Conservation (phyloP, 1,140 invertebrate species). For the Aricia agestis region DNA sequence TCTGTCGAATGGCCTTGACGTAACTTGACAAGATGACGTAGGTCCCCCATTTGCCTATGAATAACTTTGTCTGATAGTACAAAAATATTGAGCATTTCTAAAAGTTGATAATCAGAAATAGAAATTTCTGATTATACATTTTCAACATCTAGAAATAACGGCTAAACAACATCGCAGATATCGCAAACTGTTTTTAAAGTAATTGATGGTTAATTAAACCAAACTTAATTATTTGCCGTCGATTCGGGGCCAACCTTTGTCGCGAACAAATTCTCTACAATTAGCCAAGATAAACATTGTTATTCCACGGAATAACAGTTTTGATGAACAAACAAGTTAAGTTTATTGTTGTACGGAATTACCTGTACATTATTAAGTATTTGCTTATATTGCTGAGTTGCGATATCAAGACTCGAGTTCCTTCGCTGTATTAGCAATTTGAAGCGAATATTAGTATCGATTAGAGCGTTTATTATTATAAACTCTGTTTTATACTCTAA, state of each 20-base stretch:
- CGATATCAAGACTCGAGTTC: neutral
- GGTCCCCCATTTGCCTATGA: no score
- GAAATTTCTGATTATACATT: no score
- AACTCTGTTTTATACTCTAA: no score
- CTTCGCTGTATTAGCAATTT: neutral
- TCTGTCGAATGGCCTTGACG: no score
- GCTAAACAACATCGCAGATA: neutral
- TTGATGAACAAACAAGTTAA: neutral
- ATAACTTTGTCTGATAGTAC: no score
- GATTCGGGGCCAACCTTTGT: neutral
- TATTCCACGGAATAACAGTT: neutral
- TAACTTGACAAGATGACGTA: no score
- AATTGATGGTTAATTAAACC: conserved; percentile 1
- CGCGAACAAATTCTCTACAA: neutral
- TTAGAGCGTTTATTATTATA: no score
- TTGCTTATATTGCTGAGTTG: neutral
- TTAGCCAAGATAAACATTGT: neutral
- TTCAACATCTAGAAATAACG: no score
- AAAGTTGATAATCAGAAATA: no score
- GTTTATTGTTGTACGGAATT: neutral
- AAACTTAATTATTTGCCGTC: neutral
- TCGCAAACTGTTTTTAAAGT: neutral
- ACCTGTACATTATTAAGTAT: neutral
- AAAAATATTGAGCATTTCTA: no score
- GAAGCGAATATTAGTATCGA: neutral